Evolutionary conservation across 2,113 vertebrate genomes (phyloP), one percentile per base, ranked within the genome.

Genomic region (Ophthalmotilapia sp.): DNA sequence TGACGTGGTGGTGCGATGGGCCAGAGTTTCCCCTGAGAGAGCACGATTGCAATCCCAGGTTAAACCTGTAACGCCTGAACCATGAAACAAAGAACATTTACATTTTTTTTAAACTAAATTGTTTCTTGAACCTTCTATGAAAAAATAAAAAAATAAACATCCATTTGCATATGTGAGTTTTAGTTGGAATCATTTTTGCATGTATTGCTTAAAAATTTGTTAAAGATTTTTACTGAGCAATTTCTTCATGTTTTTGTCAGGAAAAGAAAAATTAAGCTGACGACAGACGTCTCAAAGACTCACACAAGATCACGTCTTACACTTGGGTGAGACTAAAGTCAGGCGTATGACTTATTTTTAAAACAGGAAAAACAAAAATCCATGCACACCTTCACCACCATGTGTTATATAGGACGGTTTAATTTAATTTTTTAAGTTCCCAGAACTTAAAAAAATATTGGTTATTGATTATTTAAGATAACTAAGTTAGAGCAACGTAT

Each of bases 61-160:
- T 47, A 38, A 65, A 36, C 60, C 17, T n/a, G 17, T 62, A 36
- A 65, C 5, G 19, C 2, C 33, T 65, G 60, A 38, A 68, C 11
- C 33, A 21, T 38, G 62, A 68, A 68, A 68, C 33, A 68, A 36
- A 65, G 17, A 7, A 65, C 31, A 65, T 36, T 36, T 62, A 7
- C 2, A 12, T 36, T 62, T 36, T 62, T 2, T 2, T 7, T 5
- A 1, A 2, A 17, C 7, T 31, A 0, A 33, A 33, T 65, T 36
- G 17, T 65, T 65, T 38, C 60, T 65, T 12, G 60, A 65, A 62
- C 9, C 31, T 62, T 62, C 2, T 62, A 62, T 62, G 17, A 33
- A 62, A 62, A 3, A 33, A 33, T 0, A 26, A 19, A 33, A 60
- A 19, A 19, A n/a, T 1, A 65, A 65, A 38, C 10, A 65, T 65